A percentile compares a stretch with the other conserved stretches of the same genome.
These are phyloP conservation scores for Adrianichthys oophorus DNA, from an alignment of 2,797 vertebrate species.

Conservation along the genomic window DNA sequence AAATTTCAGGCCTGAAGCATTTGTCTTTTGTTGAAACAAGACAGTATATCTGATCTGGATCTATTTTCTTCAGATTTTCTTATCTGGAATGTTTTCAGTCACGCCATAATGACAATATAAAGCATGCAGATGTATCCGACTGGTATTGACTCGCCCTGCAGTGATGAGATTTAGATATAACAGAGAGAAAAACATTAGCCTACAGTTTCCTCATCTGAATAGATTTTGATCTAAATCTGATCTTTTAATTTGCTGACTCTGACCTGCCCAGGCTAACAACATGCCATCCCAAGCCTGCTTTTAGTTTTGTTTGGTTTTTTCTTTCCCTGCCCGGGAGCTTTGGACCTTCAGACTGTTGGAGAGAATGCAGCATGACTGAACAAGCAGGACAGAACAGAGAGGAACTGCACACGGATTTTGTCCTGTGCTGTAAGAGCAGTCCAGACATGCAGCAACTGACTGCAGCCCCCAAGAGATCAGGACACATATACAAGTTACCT, in stretches of 20 bases:
- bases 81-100: neutral
- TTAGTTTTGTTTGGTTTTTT: neutral
- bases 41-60: slow-evolving; percentile 16
- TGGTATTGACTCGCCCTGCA: slow-evolving; percentile 23
- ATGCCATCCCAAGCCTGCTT: neutral
- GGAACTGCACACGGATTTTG: slow-evolving; percentile 43
- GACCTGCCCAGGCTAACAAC: slow-evolving; percentile 20
- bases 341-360: slow-evolving; percentile 32
- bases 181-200: slow-evolving; percentile 1
- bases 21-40: neutral
- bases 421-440: slow-evolving; percentile 45
- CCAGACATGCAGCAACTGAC: slow-evolving; percentile 52
- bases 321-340: slow-evolving; percentile 15
- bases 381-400: slow-evolving; percentile 41
- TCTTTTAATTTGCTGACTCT: neutral
- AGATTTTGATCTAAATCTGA: slow-evolving; percentile 21
- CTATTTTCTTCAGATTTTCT: neutral
- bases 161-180: neutral
- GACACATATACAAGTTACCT: slow-evolving; percentile 10
- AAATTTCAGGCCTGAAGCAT: neutral
- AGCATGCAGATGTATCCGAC: slow-evolving; percentile 11
- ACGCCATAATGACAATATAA: slow-evolving; percentile 1
- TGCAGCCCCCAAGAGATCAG: slow-evolving; percentile 30
- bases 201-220: slow-evolving; percentile 29
- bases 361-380: slow-evolving; percentile 59